Evolutionary conservation across 2,113 vertebrate genomes (phyloP), one percentile per base, ranked within the genome.

Genomic region (Dasyornis broadbenti): DNA sequence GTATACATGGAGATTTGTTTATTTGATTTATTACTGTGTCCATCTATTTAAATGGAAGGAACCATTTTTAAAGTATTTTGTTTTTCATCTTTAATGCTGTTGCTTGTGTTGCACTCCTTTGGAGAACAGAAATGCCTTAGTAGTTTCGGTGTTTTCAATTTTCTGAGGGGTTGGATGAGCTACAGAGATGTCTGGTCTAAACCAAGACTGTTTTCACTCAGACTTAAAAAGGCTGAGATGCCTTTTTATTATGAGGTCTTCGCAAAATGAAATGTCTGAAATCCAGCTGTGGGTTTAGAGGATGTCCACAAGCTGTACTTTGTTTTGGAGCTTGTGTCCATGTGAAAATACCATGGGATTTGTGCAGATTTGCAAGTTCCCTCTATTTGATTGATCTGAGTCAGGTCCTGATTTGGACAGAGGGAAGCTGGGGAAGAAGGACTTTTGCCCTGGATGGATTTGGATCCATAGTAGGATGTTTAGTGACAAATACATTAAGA

Each of bases 121-220:
- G n/a, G 90, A 83, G 85, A 89, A 15, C 26, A 83, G 66, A 90
- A 94, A 75, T 83, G 80, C 60, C 72, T 86, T 93, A 81, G 88
- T 95, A 89, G 93, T 88, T 63, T 73, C 3, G 8, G 1, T 77
- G 86, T 89, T 86, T 92, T 64, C 60, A 63, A 7, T 86, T 90
- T 96, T 96, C 44, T 80, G 26, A 13, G 88, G 85, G 72, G n/a
- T 66, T 95, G 88, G 88, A 90, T 0, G 9, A 91, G 83, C 93
- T 95, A 94, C 92, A 90, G 94, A 95, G 82, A 45, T 72, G 92
- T 89, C 80, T 93, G 69, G 61, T 64, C 53, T 89, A 86, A 96
- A 93, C 86, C 82, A 89, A 81, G 76, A 5, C 86, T 96, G 85
- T 90, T 96, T 94, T 94, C 82, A 90, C 73, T 92, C 73, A 87